These are phyloP conservation scores for Lasioglossum malachurum DNA, from an alignment of 2,888 invertebrate genomes.

Conservation along the genomic window DNA sequence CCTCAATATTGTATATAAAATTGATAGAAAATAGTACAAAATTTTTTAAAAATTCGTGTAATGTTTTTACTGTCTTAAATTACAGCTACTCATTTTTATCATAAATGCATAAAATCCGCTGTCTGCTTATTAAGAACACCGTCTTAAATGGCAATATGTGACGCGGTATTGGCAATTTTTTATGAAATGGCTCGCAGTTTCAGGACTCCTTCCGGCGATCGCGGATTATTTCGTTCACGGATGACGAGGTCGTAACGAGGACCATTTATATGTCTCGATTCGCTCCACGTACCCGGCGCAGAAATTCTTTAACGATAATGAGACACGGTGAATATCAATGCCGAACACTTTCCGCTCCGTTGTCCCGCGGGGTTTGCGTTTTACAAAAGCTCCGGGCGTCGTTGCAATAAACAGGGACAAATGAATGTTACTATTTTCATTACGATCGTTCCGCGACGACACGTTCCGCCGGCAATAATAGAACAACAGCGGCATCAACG, in stretches of 20 bases:
- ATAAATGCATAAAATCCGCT: no score
- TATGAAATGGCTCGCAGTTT: background rate
- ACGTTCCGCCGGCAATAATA: slow-evolving; percentile 34
- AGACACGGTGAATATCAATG: background rate
- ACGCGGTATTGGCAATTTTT: background rate
- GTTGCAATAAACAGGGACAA: background rate
- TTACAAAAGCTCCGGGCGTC: background rate
- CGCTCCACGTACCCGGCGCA: background rate
- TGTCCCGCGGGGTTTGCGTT: background rate
- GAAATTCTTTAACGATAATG: slow-evolving; percentile 11
- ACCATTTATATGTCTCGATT: background rate
- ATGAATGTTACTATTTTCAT: slow-evolving; percentile 30
- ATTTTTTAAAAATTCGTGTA: no score
- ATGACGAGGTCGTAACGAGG: background rate
- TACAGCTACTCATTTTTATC: no score
- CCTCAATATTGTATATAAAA: no score
- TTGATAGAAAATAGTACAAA: no score
- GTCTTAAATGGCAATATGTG: no score
- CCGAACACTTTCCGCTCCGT: background rate
- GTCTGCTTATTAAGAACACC: background rate
- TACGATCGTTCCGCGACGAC: slow-evolving; percentile 2
- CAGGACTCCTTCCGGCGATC: background rate
- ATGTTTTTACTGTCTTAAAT: no score
- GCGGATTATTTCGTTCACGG: background rate
- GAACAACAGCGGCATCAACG: slow-evolving; percentile 2